phyloP scores from a whole-genome alignment of 1,140 invertebrate species.

The Pseudobourletiella spinata region DNA sequence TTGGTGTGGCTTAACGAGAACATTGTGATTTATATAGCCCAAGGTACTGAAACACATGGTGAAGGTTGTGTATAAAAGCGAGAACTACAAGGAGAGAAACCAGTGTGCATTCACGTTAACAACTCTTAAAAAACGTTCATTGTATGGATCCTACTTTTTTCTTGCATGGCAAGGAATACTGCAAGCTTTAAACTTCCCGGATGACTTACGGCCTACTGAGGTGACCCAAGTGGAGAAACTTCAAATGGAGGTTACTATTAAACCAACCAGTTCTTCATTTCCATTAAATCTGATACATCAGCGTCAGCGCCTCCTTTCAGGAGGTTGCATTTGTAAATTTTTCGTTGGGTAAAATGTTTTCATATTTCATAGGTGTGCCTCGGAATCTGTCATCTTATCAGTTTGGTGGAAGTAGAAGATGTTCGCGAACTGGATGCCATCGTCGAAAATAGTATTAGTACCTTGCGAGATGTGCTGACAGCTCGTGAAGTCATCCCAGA shows the following conservation, averaged over 20 bases:
- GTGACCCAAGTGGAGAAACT: constrained; percentile 11
- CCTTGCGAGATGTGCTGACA: background rate
- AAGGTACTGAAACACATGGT: constrained; percentile 10
- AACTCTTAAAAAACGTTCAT: background rate
- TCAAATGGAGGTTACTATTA: constrained; percentile 10
- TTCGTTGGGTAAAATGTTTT: background rate
- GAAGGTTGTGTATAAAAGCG: constrained; percentile 8
- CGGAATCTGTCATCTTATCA: background rate
- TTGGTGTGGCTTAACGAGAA: background rate
- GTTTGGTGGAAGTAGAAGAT: background rate
- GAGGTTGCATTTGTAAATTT: background rate
- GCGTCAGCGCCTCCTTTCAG: too few relatives aligned
- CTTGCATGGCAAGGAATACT: constrained; percentile 6
- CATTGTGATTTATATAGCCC: background rate
- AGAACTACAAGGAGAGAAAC: constrained; percentile 28
- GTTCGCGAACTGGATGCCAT: background rate
- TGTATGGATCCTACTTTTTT: constrained; percentile 1
- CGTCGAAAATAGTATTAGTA: background rate
- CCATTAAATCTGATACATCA: background rate
- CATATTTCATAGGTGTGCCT: constrained; percentile 2
- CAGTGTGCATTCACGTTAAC: constrained; percentile 2
- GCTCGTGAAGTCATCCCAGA: background rate
- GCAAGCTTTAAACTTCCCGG: background rate
- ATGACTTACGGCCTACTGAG: background rate
- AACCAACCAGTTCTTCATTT: background rate